Evolutionary conservation across 1,140 invertebrate species (phyloP).

Genomic region (Atta colombica): DNA sequence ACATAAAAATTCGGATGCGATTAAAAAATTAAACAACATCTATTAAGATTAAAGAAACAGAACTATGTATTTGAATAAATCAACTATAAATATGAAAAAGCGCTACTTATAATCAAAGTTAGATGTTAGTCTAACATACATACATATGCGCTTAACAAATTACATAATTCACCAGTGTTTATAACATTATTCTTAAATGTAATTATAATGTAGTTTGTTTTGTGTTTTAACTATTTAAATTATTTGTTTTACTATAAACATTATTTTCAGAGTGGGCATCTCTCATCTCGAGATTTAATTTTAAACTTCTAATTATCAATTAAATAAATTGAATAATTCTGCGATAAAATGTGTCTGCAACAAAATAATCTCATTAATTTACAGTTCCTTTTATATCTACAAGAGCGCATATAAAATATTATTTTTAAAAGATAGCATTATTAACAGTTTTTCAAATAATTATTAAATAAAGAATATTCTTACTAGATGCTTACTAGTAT

Average conservation of each 20-base stretch:
- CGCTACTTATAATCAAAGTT: too few relatives aligned
- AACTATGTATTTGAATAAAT: too few relatives aligned
- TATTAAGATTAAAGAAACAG: background rate
- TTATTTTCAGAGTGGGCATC: background rate
- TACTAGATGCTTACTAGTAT: too few relatives aligned
- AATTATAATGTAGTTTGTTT: background rate
- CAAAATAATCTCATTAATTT: background rate
- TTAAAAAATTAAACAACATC: background rate
- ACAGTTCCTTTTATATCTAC: background rate
- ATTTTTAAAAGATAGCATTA: background rate
- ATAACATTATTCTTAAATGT: background rate
- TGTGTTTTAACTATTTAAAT: background rate
- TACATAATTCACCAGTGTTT: background rate
- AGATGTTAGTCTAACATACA: too few relatives aligned
- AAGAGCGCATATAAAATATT: background rate
- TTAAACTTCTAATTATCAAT: background rate
- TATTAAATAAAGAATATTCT: too few relatives aligned
- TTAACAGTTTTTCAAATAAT: too few relatives aligned
- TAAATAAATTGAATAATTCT: background rate
- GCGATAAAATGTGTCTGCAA: background rate
- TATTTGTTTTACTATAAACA: background rate
- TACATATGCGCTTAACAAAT: background rate
- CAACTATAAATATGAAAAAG: too few relatives aligned
- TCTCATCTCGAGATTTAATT: too few relatives aligned
- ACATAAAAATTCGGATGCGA: background rate